Evolutionary conservation across 1,140 invertebrate species (phyloP).

Genomic region (Babylonia areolata): DNA sequence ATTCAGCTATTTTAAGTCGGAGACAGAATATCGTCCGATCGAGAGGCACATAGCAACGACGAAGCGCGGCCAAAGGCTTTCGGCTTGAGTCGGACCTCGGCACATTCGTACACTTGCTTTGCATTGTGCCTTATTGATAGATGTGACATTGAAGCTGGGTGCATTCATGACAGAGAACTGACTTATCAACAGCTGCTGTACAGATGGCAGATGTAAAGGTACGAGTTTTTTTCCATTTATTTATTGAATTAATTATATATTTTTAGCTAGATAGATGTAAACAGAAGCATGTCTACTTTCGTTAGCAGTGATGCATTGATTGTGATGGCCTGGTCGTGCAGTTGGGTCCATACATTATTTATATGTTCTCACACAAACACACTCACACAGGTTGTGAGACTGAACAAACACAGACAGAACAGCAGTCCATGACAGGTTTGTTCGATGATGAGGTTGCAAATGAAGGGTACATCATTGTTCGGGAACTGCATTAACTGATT

Average conservation of each 20-base stretch:
- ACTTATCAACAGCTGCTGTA: neutral
- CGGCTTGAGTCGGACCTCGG: neutral
- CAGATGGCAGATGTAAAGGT: slow-evolving; percentile 21
- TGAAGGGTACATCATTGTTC: too few species aligned
- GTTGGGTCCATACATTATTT: too few species aligned
- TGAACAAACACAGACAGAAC: too few species aligned
- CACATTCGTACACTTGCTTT: neutral
- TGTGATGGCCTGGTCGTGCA: too few species aligned
- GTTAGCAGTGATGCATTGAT: too few species aligned
- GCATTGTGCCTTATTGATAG: neutral
- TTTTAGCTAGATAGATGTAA: neutral
- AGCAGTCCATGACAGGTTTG: too few species aligned
- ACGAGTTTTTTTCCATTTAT: neutral
- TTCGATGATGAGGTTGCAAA: too few species aligned
- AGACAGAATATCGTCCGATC: neutral
- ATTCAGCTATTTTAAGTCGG: neutral
- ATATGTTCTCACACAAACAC: too few species aligned
- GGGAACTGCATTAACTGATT: too few species aligned
- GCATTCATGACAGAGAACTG: neutral
- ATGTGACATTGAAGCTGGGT: neutral
- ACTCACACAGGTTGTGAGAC: too few species aligned
- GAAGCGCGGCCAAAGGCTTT: slow-evolving; percentile 2
- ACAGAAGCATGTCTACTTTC: slow-evolving; percentile 2
- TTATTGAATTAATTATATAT: neutral
- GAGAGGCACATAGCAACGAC: slow-evolving; percentile 22